A percentile compares a stretch with the other conserved stretches of the same genome.
phyloP scores from a whole-genome alignment of 2,888 invertebrate species.

The Unio delphinus region DNA sequence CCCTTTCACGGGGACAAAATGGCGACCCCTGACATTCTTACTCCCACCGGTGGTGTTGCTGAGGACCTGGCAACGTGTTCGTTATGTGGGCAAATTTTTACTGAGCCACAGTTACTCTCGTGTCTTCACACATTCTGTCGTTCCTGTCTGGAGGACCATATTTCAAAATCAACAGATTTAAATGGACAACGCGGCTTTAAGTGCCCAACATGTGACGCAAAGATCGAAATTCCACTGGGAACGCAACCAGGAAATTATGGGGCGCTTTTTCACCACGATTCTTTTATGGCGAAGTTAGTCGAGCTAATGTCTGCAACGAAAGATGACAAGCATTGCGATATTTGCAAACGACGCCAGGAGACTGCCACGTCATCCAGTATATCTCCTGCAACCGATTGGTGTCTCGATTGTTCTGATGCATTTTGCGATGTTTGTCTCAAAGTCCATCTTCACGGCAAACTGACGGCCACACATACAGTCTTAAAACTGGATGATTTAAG shows the following conservation, averaged over 20 bases:
- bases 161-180: constrained; percentile 20
- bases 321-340: constrained; percentile 51
- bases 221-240: constrained; percentile 38
- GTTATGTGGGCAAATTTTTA: constrained; percentile 39
- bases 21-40: constrained; percentile 36
- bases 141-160: constrained; percentile 40
- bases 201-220: constrained; percentile 50
- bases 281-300: constrained; percentile 46
- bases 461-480: constrained; percentile 47
- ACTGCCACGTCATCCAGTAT: constrained; percentile 3
- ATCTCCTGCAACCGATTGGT: constrained; percentile 46
- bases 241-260: constrained; percentile 33
- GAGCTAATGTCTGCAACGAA: constrained; percentile 45
- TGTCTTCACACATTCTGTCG: constrained; percentile 52
- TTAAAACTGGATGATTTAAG: constrained; percentile 47
- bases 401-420: constrained; percentile 57
- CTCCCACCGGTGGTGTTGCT: constrained; percentile 22
- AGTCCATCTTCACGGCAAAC: constrained; percentile 50
- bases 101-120: constrained; percentile 33
- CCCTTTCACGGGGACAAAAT: constrained; percentile 16
- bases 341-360: constrained; percentile 44
- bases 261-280: constrained; percentile 41
- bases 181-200: constrained; percentile 30
- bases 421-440: constrained; percentile 50
- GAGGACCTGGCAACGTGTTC: constrained; percentile 39